Conservation (phyloP, 2,797 vertebrate species). For the Urophycis tenuis region DNA sequence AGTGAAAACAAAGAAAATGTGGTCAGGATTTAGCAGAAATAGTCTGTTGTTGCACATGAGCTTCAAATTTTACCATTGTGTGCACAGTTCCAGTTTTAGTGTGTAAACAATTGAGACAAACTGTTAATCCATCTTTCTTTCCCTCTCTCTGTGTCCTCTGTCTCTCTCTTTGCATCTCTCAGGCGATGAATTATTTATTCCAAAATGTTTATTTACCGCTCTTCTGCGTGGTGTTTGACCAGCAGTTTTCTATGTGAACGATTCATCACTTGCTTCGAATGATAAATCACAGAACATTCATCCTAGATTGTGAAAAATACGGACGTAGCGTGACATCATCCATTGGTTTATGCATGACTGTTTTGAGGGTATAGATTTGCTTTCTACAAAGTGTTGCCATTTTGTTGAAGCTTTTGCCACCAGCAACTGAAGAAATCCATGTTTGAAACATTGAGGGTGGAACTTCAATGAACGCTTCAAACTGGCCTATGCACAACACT, state of each 20-base stretch:
- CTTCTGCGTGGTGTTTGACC: constrained; percentile 69
- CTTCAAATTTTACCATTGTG: no score
- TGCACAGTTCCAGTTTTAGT: no score
- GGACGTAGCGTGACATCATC: not conserved
- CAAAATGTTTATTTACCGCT: constrained; percentile 63
- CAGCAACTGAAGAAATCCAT: not conserved
- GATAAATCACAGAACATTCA: constrained; percentile 43
- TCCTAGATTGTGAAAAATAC: not conserved
- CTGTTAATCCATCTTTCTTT: no score
- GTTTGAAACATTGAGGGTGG: not conserved
- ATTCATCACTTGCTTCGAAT: constrained; percentile 64
- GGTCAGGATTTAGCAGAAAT: not conserved
- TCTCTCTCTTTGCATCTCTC: constrained; percentile 59
- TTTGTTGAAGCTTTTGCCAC: not conserved
- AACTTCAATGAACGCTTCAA: not conserved
- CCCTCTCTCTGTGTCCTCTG: constrained; percentile 20
- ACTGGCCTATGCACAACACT: not conserved
- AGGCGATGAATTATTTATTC: not conserved
- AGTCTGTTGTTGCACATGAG: no score
- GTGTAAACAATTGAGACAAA: no score
- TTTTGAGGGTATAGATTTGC: no score
- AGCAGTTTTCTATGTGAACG: constrained; percentile 70
- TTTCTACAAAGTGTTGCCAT: not conserved
- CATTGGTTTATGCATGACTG: no score
- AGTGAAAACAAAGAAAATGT: no score